Conservation (phyloP, 2,113 vertebrate genomes). For the Glareola pratincola region DNA sequence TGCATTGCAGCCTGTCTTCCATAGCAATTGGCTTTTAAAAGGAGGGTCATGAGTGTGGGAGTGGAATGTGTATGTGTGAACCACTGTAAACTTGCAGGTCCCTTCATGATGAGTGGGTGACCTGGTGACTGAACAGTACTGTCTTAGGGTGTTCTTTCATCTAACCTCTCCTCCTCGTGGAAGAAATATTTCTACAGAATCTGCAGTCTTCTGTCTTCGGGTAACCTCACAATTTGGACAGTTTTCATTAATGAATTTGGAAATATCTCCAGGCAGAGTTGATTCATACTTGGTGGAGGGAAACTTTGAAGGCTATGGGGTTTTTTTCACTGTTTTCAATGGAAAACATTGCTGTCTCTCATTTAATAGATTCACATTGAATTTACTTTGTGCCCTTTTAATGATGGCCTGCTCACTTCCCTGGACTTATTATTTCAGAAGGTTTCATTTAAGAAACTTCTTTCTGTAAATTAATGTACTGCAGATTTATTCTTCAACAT, state of each 20-base stretch:
- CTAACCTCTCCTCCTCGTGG: neutral
- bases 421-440: slow-evolving; percentile 57
- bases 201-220: neutral
- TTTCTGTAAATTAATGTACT: slow-evolving; percentile 62
- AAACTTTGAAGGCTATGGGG: neutral
- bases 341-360: neutral
- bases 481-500: slow-evolving; percentile 54
- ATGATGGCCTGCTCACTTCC: slow-evolving; percentile 13
- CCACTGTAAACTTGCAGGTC: neutral
- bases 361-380: neutral
- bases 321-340: neutral
- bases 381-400: slow-evolving; percentile 22
- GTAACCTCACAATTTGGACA: neutral
- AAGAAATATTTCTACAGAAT: neutral
- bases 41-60: neutral
- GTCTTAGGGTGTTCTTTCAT: neutral
- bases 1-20: neutral
- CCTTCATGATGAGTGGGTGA: neutral
- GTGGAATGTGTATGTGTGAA: neutral
- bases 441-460: slow-evolving; percentile 59
- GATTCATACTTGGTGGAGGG: neutral
- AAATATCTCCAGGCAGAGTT: neutral
- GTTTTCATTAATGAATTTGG: neutral
- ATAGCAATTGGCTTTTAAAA: neutral
- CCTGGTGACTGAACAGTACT: neutral